Base-by-base conservation (phyloP, 1,140 invertebrate genomes). In the Samia ricini region DNA sequence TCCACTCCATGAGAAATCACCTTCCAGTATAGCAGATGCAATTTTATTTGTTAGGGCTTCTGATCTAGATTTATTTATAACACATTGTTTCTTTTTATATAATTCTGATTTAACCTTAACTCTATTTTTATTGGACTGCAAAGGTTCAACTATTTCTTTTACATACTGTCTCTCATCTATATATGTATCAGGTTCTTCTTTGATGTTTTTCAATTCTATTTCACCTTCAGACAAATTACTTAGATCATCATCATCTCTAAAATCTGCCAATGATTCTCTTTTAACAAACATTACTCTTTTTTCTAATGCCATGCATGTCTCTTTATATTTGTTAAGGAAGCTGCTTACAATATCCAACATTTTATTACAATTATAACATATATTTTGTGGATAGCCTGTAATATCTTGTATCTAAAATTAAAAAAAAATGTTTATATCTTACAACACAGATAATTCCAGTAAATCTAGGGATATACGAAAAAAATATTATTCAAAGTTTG, bases 11-110 rank as follows among this genome's bases (percentile, higher is more conserved):
- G 64, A 15, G 76, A 81, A 88, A 64, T 81, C 76, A 24, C 79
- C 80, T 74, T 87, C 84, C 65, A 87, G 57, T 65, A 88, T 77
- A 23, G 83, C 85, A 60, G 77, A 75, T 48, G 83, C 84, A 63
- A 85, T 77, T 67, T 73, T 81, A 64, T 77, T 81, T 26, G 79
- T 57, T 61, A 63, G 50, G 26, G 23, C 69, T n/a, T 72, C 54
- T 56, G 52, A 50, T 57, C 64, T 71, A 52, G 18, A 49, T 58
- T 64, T 62, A 15, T 8, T 18, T 59, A 56, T 66, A 15, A 8
- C 21, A 33, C 48, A 54, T 42, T 21, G n/a, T 56, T 64, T 58
- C 60, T 68, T 61, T 52, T 64, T 61, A 6, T 24, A 22, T n/a
- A 51, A 29, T 21, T 63, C 55, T 12, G 50, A 21, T 62, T 69